Conservation (phyloP, 2,888 invertebrate species). For the Blera fallax region DNA sequence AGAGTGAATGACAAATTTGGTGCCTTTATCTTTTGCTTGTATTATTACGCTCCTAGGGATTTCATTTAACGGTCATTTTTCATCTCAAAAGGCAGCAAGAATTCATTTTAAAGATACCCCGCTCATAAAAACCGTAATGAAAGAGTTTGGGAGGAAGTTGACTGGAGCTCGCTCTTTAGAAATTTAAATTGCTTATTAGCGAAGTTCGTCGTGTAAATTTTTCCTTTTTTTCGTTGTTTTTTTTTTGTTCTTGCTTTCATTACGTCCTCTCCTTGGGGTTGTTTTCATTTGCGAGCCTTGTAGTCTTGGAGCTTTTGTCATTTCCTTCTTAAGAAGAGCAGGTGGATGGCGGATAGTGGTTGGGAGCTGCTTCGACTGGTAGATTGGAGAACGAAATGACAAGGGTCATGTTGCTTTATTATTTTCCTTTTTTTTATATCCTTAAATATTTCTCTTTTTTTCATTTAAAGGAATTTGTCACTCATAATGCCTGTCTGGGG, state of each 20-base stretch:
- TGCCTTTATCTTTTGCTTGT: constrained; percentile 41
- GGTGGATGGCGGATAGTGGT: constrained; percentile 5
- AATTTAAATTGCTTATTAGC: constrained; percentile 73
- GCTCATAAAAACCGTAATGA: constrained; percentile 34
- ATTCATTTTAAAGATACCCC: constrained; percentile 41
- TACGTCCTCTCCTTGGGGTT: constrained; percentile 33
- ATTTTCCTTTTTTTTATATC: constrained; percentile 9
- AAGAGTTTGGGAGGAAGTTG: constrained; percentile 60
- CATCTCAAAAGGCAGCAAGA: constrained; percentile 37
- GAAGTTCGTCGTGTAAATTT: constrained; percentile 59
- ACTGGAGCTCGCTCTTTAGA: constrained; percentile 54
- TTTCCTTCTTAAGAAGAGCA: constrained; percentile 28
- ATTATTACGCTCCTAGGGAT: constrained; percentile 51
- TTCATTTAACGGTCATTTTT: constrained; percentile 68
- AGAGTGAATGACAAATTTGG: constrained; percentile 55
- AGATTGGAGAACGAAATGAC: constrained; percentile 23
- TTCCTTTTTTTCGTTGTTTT: constrained; percentile 20
- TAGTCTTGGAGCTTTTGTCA: constrained; percentile 37
- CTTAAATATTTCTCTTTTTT: neutral
- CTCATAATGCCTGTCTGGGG: neutral
- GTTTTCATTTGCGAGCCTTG: constrained; percentile 21
- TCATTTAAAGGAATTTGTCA: neutral
- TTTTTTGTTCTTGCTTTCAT: constrained; percentile 18
- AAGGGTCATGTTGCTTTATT: constrained; percentile 52
- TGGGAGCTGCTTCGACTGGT: neutral